Conservation (phyloP, 2,888 invertebrate genomes). For the Physocephala rufipes region DNA sequence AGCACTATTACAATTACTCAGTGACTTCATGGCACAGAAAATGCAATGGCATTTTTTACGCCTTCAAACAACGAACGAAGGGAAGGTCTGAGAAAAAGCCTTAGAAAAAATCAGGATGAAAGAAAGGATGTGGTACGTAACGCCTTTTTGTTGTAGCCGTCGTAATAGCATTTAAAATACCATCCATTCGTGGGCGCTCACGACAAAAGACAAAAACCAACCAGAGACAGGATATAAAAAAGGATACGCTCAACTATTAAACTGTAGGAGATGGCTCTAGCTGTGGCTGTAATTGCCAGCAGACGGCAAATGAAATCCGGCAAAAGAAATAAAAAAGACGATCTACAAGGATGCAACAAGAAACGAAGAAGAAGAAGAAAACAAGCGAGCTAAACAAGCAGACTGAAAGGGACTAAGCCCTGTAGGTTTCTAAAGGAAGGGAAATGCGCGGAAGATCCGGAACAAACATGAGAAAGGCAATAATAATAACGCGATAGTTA, state of each 20-base stretch:
- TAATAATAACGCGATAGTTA: not conserved
- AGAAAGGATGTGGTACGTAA: conserved; percentile 27
- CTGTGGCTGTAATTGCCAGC: conserved; percentile 29
- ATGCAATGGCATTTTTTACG: conserved; percentile 46
- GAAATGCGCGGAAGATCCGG: not conserved
- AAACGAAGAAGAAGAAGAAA: not conserved
- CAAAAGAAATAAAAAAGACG: conserved; percentile 11
- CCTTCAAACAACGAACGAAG: conserved; percentile 40
- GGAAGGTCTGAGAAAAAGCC: not conserved
- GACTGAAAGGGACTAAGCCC: not conserved
- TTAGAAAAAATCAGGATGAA: not conserved
- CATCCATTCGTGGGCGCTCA: conserved; percentile 25
- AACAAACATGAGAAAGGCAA: not conserved
- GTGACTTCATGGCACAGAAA: conserved; percentile 65
- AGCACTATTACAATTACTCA: conserved; percentile 52
- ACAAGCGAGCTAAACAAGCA: not conserved
- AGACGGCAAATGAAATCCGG: conserved; percentile 1
- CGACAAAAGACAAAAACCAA: conserved; percentile 12
- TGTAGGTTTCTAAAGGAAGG: not conserved
- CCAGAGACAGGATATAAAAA: conserved; percentile 15
- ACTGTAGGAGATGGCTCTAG: conserved; percentile 17
- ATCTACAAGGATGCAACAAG: not conserved
- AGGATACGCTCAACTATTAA: conserved; percentile 8
- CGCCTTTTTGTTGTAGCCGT: conserved; percentile 20
- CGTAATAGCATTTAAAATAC: conserved; percentile 21